Evolutionary conservation across 2,888 invertebrate species (phyloP).

Genomic region (Pseudoips prasinana): DNA sequence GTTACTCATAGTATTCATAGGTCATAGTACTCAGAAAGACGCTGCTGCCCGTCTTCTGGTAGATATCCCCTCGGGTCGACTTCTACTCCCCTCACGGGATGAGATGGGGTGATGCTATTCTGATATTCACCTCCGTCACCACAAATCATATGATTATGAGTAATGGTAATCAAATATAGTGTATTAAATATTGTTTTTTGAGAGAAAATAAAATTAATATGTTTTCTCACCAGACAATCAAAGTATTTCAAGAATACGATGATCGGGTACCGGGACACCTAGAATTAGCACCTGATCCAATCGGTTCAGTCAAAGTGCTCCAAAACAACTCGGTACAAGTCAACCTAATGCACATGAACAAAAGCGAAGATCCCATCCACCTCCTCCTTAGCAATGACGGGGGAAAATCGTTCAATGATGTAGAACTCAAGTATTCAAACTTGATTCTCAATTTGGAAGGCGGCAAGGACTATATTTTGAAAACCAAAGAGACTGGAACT

Average conservation of each 20-base stretch:
- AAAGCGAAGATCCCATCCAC: constrained; percentile 62
- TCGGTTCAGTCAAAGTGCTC: constrained; percentile 69
- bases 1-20: no score
- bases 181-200: no score
- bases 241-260: constrained; percentile 27
- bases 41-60: no score
- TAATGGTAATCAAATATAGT: no score
- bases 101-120: no score
- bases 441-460: constrained; percentile 68
- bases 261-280: constrained; percentile 21
- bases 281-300: constrained; percentile 63
- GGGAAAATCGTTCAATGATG: constrained; percentile 59
- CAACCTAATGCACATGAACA: constrained; percentile 63
- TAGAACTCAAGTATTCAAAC: constrained; percentile 64
- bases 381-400: constrained; percentile 66
- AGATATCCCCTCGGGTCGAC: no score
- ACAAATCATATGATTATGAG: no score
- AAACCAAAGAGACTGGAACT: constrained; percentile 73
- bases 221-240: constrained; percentile 27
- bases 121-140: no score
- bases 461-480: constrained; percentile 69
- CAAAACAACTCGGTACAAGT: constrained; percentile 76
- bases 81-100: no score
- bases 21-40: no score
- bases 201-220: no score